phyloP scores from a whole-genome alignment of 92 coral and sea anemone species.

The Isaurus tuberculatus region DNA sequence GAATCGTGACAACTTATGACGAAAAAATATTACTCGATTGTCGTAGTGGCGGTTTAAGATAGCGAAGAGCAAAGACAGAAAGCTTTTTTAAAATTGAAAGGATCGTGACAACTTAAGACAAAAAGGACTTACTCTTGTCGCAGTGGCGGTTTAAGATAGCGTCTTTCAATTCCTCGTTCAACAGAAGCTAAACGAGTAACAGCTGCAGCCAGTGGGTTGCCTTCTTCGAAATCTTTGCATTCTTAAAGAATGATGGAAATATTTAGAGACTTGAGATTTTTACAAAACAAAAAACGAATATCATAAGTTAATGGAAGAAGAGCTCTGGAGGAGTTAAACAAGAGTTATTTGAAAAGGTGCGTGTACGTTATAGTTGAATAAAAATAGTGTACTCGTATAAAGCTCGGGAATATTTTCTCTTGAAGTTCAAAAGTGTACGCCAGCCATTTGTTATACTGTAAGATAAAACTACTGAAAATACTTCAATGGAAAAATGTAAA shows the following conservation, averaged over 20 bases:
- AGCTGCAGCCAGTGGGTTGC: slow-evolving; percentile 81
- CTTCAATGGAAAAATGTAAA: too few relatives aligned
- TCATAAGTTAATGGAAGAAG: neutral
- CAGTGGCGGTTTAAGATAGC: slow-evolving; percentile 91
- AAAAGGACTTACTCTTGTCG: slow-evolving; percentile 87
- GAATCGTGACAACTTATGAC: too few relatives aligned
- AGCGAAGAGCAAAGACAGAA: neutral
- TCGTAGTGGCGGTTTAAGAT: slow-evolving; percentile 78
- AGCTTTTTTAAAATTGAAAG: too few relatives aligned
- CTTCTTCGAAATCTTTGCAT: slow-evolving; percentile 57
- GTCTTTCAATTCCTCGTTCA: slow-evolving; percentile 89
- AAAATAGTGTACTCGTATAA: too few relatives aligned
- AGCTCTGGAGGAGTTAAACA: neutral
- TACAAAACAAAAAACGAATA: neutral
- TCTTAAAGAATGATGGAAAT: slow-evolving; percentile 47
- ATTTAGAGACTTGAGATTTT: neutral
- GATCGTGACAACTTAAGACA: too few relatives aligned
- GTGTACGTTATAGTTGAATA: too few relatives aligned
- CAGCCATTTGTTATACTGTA: too few relatives aligned
- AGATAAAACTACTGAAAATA: too few relatives aligned
- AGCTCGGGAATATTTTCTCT: too few relatives aligned
- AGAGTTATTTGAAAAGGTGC: too few relatives aligned
- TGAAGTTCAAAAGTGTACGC: too few relatives aligned
- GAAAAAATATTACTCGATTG: slow-evolving; percentile 81
- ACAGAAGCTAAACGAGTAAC: slow-evolving; percentile 84